Conservation (phyloP, 2,797 vertebrate genomes). For the Limnodromus scolopaceus region DNA sequence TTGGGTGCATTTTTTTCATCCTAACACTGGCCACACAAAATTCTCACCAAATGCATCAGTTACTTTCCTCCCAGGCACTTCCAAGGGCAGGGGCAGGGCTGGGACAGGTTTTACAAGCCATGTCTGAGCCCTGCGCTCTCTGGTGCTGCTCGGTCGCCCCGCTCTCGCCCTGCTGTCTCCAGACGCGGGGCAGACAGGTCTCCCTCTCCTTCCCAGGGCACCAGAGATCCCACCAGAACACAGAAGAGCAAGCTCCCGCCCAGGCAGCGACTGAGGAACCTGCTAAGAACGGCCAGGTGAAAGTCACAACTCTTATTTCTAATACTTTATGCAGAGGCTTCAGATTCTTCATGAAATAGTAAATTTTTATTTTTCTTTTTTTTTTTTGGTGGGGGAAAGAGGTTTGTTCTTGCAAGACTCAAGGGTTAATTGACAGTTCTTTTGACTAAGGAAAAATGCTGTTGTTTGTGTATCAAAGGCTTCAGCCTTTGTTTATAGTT, state of each 20-base stretch:
- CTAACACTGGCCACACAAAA: rapidly evolving
- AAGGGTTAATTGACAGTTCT: background rate
- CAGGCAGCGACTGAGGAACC: background rate
- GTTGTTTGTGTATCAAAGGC: background rate
- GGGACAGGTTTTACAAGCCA: rapidly evolving
- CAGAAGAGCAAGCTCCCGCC: background rate
- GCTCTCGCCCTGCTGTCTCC: background rate
- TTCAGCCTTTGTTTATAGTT: background rate
- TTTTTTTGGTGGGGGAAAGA: background rate
- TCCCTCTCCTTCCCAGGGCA: background rate
- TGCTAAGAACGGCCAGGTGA: background rate
- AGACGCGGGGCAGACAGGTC: rapidly evolving
- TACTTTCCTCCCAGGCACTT: background rate
- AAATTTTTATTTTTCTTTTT: background rate
- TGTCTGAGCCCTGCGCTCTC: rapidly evolving
- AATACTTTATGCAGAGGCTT: background rate
- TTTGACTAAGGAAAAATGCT: background rate
- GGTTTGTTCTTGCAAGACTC: background rate
- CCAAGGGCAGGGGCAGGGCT: rapidly evolving
- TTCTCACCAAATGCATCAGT: background rate
- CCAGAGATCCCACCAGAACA: background rate
- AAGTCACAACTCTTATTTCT: background rate
- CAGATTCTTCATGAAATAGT: background rate
- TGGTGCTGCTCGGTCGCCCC: background rate
- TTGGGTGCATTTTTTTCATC: background rate